Base-by-base conservation (phyloP, 2,888 invertebrate species). In the Falcaria lacertinaria region DNA sequence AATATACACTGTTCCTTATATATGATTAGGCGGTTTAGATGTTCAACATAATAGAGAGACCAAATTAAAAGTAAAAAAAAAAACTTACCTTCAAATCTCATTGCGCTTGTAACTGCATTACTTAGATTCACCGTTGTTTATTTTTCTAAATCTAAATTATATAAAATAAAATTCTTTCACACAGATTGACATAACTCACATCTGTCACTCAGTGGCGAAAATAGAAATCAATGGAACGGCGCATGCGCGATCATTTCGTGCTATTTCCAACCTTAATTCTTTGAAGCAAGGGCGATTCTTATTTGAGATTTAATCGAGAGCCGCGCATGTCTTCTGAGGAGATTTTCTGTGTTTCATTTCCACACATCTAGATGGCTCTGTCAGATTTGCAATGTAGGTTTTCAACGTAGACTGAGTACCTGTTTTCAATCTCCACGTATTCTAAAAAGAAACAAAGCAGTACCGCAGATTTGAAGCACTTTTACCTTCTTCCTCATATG, bases 201-300 rank as follows among this genome's bases (percentile, higher is more conserved):
- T 55, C 69, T 74, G 75, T 76, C 77, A 78, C 11, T 28, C 11
- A 11, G 7, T 3, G 52, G 57, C 54, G 47, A 53, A 72, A 75
- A 70, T 73, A 74, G n/a, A 75, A 83, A 86, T 87, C 86, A 68
- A 85, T 86, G 63, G 57, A 54, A 75, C 53, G 55, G 75, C 87
- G 87, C 87, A 84, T 33, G 87, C 85, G 87, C 73, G 50, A 51
- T 50, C 2, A 3, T 1, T 16, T 4, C 51, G 48, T n/a, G 1
- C 35, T 0, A 68, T 57, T 53, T 45, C 46, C 1, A 7, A 43
- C 51, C 44, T 57, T 73, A 69, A 28, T 33, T 0, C 0, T 0
- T 0, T 0, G 0, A 0, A 0, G 2, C 34, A 60, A 52, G 47
- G 45, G 50, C 41, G 19, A 45, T 34, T 52, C 53, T 62, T 41